A percentile compares a stretch with the other conserved stretches of the same genome.
phyloP scores from a whole-genome alignment of 2,113 vertebrate species.

The Seriola aureovittata region DNA sequence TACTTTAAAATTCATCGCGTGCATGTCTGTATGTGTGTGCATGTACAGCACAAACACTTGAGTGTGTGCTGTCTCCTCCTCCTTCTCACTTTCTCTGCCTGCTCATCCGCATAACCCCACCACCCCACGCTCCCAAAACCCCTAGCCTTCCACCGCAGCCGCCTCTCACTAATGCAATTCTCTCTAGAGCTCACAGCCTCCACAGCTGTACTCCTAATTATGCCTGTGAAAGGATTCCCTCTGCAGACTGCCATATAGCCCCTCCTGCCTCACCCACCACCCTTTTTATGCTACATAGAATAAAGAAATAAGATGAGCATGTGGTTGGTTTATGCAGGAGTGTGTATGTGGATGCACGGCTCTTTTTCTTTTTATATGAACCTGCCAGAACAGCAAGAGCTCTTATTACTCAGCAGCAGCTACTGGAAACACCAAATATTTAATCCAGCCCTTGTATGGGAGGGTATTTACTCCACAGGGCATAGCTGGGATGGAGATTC shows the following conservation, averaged over 20 bases:
- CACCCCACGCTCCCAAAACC: not conserved
- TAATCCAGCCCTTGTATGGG: conserved; percentile 12
- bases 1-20: conserved; percentile 21
- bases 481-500: not conserved
- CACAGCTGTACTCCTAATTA: conserved; percentile 39
- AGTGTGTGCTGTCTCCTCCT: not conserved
- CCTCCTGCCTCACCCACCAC: not conserved
- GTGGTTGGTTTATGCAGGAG: not conserved
- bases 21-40: not conserved
- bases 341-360: not conserved
- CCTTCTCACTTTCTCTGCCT: conserved; percentile 33
- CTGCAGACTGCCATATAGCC: conserved; percentile 8
- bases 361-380: conserved; percentile 21
- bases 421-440: conserved; percentile 34
- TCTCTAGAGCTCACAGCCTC: conserved; percentile 23
- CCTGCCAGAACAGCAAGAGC: conserved; percentile 24
- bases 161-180: conserved; percentile 43
- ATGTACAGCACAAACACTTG: conserved; percentile 7
- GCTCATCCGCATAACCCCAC: not conserved
- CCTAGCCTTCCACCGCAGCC: conserved; percentile 14
- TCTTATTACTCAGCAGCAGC: conserved; percentile 39
- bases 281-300: not conserved
- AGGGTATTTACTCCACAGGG: conserved; percentile 33
- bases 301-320: conserved; percentile 4
- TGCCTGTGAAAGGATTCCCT: conserved; percentile 7